Conservation (phyloP, 2,113 vertebrate genomes). For the Uria aalge region DNA sequence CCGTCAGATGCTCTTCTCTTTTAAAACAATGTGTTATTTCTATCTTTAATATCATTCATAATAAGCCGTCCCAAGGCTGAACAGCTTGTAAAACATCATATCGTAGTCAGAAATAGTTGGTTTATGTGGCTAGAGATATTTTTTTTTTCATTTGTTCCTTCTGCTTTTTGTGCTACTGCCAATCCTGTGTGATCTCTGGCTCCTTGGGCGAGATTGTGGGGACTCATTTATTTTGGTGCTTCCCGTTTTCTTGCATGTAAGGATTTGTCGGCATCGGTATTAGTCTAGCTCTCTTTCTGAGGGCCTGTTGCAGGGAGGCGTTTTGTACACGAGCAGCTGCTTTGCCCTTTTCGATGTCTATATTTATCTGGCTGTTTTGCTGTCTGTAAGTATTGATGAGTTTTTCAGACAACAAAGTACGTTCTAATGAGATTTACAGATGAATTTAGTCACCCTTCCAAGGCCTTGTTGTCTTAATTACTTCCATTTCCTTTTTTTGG, state of each 20-base stretch:
- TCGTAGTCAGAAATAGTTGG: background rate
- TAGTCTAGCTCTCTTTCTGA: background rate
- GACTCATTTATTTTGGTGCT: conserved; percentile 16
- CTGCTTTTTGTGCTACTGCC: background rate
- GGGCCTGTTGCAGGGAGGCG: background rate
- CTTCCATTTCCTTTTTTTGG: background rate
- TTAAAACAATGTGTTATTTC: background rate
- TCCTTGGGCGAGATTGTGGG: background rate
- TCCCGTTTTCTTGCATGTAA: background rate
- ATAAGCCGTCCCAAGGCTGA: background rate
- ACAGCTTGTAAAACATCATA: background rate
- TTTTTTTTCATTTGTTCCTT: background rate
- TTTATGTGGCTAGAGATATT: background rate
- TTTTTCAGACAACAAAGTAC: background rate
- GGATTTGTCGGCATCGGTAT: background rate
- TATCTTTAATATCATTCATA: background rate
- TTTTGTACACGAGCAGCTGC: background rate
- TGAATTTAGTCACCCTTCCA: background rate
- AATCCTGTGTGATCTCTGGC: background rate
- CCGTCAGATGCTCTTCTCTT: background rate
- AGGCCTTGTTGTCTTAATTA: background rate
- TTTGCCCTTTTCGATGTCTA: background rate
- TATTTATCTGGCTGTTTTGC: background rate
- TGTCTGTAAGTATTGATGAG: background rate
- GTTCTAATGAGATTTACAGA: background rate